Conservation (phyloP, 2,797 vertebrate genomes). For the Champsocephalus gunnari region DNA sequence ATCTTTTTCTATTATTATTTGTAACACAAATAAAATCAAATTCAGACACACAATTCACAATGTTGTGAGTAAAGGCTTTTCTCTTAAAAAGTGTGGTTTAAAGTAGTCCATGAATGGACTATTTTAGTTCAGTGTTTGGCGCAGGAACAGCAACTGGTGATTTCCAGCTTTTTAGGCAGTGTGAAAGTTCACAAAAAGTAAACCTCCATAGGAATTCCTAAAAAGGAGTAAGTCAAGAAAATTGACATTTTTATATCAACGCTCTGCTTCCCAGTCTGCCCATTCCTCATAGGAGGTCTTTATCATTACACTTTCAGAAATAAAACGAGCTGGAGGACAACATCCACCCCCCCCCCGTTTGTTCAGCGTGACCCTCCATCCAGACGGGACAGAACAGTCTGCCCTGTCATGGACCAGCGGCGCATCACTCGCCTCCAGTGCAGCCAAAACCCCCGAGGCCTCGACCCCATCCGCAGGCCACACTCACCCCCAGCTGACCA, state of each 20-base stretch:
- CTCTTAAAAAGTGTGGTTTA: background rate
- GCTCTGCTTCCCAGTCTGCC: slow-evolving; percentile 16
- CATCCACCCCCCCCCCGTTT: slow-evolving; percentile 57
- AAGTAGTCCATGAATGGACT: background rate
- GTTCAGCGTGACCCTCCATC: slow-evolving; percentile 25
- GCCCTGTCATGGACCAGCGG: slow-evolving; percentile 52
- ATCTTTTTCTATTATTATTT: too few species aligned
- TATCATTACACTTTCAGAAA: slow-evolving; percentile 20
- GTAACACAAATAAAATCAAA: too few species aligned
- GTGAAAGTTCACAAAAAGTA: background rate
- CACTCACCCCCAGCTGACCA: slow-evolving; percentile 35
- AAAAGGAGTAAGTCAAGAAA: background rate
- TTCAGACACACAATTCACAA: too few species aligned
- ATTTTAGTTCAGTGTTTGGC: background rate
- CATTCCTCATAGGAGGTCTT: slow-evolving; percentile 41
- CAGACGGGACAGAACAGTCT: slow-evolving; percentile 41
- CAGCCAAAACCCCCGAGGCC: slow-evolving; percentile 59
- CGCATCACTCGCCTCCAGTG: slow-evolving; percentile 69
- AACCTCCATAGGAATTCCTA: background rate
- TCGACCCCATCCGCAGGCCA: slow-evolving; percentile 29
- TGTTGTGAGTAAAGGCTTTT: background rate
- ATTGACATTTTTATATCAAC: background rate
- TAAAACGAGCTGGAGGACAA: slow-evolving; percentile 60
- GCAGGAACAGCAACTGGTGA: background rate
- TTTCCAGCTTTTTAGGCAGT: background rate